Evolutionary conservation across 2,113 vertebrate genomes (phyloP).

Genomic region (Daubentonia madagascariensis): DNA sequence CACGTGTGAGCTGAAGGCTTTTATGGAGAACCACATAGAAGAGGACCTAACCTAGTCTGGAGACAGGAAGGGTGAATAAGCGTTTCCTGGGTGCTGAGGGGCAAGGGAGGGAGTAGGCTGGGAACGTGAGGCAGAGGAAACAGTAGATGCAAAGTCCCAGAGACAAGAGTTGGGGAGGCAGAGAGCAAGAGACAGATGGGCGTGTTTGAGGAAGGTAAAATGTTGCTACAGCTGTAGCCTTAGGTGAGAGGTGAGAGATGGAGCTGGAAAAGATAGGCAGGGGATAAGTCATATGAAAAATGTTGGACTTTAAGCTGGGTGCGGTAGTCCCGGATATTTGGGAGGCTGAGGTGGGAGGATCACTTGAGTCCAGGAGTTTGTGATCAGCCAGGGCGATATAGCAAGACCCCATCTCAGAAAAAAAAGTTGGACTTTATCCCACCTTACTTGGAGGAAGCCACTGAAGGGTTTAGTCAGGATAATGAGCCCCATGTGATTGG

Average conservation of each 20-base stretch:
- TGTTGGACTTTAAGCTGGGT: neutral
- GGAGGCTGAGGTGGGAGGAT: too few relatives aligned
- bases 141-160: neutral
- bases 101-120: neutral
- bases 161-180: neutral
- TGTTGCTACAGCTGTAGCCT: neutral
- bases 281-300: neutral
- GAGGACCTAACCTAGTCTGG: neutral
- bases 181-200: neutral
- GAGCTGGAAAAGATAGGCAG: neutral
- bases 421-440: neutral
- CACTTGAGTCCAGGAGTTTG: too few relatives aligned
- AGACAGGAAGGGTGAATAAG: neutral
- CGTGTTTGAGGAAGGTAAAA: neutral
- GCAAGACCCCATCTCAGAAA: neutral
- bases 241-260: neutral
- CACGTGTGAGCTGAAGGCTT: neutral
- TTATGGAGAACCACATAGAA: neutral
- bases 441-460: neutral
- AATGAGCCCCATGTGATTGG: neutral
- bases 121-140: neutral
- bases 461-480: neutral
- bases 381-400: neutral
- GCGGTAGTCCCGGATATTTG: too few relatives aligned
- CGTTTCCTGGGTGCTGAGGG: neutral